Evolutionary conservation across 2,888 invertebrate genomes (phyloP).

Genomic region (Pseudanteris insignis): DNA sequence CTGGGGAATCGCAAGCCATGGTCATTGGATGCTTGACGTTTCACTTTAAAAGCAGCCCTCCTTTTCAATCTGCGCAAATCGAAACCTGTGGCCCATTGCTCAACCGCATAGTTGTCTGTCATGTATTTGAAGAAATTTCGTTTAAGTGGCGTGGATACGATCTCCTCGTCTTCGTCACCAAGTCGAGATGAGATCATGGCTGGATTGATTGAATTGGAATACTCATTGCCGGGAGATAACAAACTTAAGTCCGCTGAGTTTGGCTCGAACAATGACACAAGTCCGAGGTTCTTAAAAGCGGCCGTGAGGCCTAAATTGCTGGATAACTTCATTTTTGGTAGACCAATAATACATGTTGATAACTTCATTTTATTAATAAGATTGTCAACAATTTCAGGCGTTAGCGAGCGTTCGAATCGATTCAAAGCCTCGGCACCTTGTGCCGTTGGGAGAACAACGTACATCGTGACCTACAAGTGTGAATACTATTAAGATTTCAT

Average conservation of each 20-base stretch:
- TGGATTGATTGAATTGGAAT: constrained; percentile 11
- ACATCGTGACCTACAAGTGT: constrained; percentile 70
- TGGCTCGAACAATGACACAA: constrained; percentile 73
- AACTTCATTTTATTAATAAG: constrained; percentile 68
- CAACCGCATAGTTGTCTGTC: constrained; percentile 48
- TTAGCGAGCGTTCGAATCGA: constrained; percentile 68
- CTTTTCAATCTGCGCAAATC: constrained; percentile 31
- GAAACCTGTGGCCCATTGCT: constrained; percentile 58
- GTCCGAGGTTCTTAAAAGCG: constrained; percentile 71
- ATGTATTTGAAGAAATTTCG: constrained; percentile 52
- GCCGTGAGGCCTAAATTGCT: constrained; percentile 70
- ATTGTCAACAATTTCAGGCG: constrained; percentile 67
- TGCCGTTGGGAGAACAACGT: constrained; percentile 72
- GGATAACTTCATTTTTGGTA: constrained; percentile 80
- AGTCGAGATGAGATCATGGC: constrained; percentile 12
- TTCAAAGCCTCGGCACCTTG: constrained; percentile 67
- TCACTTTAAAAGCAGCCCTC: neutral
- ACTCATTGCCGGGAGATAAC: constrained; percentile 68
- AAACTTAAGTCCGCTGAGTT: constrained; percentile 74
- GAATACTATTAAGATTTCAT: too few relatives aligned
- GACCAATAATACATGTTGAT: constrained; percentile 70
- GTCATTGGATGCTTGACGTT: constrained; percentile 53
- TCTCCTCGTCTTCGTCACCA: constrained; percentile 10
- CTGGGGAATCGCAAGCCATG: constrained; percentile 48
- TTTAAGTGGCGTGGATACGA: constrained; percentile 3